Base-by-base conservation (phyloP, 2,888 invertebrate species). In the Nasonia oneida region DNA sequence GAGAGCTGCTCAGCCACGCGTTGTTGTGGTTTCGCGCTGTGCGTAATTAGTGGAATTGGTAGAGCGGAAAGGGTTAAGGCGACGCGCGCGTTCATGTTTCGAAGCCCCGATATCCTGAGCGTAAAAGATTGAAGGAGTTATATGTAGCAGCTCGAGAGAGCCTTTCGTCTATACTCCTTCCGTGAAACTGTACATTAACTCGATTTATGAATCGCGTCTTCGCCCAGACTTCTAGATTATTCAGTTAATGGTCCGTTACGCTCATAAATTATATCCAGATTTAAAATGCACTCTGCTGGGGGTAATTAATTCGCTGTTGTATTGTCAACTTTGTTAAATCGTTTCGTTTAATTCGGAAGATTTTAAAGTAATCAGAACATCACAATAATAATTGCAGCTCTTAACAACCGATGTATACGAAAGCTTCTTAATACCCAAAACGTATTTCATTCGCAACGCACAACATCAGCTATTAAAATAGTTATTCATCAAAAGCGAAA, bases 21-120 rank as follows among this genome's bases (percentile, higher is more conserved):
- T 67, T 33, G 12, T 5, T 53, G 37, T 29, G 0, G 47, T 78
- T 79, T 50, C 50, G 12, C 39, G 15, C 33, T 18, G 14, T 12
- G 50, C 53, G 71, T 80, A 80, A 80, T 80, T 80, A 80, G 80
- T 39, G 80, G 53, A 71, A 71, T 80, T 57, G 80, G 81, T 73
- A 73, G 81, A 73, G 73, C 42, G 73, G 10, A 81, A 73, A 29
- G 18, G 57, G 81, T 73, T 73, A 57, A 81, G 71, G 53, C 39
- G 71, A 71, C 71, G 37, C 0, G 67, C 50, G 73, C 67, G 37
- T 71, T 73, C 73, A 4, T 42, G 29, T 39, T 67, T 47, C 23
- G 5, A 67, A 42, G 29, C 15, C 10, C 12, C 73, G 57, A 50
- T 80, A 71, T 70, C 50, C 33, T 53, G 70, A 70, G 79, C 53